A percentile compares a stretch with the other conserved stretches of the same genome.
phyloP scores from a whole-genome alignment of 1,140 invertebrate species.

The Amyelois transitella region DNA sequence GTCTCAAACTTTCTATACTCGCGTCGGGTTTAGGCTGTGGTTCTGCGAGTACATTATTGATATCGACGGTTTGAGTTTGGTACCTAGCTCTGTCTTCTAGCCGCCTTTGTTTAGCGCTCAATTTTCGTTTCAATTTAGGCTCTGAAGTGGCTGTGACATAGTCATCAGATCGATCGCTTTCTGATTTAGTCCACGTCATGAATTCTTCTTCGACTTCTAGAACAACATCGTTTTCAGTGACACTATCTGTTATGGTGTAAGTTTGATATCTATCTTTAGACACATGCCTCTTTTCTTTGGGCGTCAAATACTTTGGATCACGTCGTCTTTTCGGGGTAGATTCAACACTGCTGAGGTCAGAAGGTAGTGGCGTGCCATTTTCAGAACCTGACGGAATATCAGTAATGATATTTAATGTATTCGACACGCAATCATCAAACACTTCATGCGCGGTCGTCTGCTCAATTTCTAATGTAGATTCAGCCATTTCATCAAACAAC shows the following conservation, averaged over 20 bases:
- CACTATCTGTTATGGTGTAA: constrained; percentile 81
- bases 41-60: constrained; percentile 43
- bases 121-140: constrained; percentile 39
- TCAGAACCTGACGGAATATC: constrained; percentile 66
- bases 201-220: constrained; percentile 51
- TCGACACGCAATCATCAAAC: constrained; percentile 72
- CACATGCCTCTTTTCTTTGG: constrained; percentile 83
- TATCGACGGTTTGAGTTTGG: constrained; percentile 78
- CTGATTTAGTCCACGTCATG: constrained; percentile 63
- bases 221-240: constrained; percentile 36
- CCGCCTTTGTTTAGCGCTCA: constrained; percentile 79
- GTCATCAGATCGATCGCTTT: constrained; percentile 61
- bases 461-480: constrained; percentile 79
- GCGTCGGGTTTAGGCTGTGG: constrained; percentile 25
- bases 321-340: constrained; percentile 80
- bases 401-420: constrained; percentile 65
- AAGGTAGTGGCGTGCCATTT: constrained; percentile 60
- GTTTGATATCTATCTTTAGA: constrained; percentile 86
- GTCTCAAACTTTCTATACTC: constrained; percentile 68
- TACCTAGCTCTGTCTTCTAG: constrained; percentile 80
- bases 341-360: constrained; percentile 79
- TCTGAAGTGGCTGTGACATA: constrained; percentile 55
- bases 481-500: constrained; percentile 83
- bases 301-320: constrained; percentile 76
- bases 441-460: constrained; percentile 67